These are phyloP conservation scores for Peromyscus attwateri DNA, from an alignment of 2,797 vertebrate genomes.

Conservation along the genomic window DNA sequence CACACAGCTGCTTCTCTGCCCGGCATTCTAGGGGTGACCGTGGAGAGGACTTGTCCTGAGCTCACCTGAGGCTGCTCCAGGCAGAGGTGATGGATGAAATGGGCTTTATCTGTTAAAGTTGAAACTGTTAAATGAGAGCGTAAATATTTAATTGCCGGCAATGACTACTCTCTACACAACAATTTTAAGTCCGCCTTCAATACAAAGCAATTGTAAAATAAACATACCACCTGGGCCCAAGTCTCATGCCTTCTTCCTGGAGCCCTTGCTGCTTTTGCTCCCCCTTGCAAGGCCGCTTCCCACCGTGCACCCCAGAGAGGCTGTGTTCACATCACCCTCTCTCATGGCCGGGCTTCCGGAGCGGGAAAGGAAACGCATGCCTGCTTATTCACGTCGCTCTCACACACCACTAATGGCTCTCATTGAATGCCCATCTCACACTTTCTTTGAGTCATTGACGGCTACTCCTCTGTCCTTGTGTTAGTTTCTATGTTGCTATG, in stretches of 20 bases:
- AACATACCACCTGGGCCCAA: fast-evolving
- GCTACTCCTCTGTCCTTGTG: background rate
- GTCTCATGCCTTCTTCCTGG: fast-evolving
- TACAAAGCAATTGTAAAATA: background rate
- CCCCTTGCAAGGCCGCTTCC: background rate
- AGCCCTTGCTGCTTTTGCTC: background rate
- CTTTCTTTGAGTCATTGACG: background rate
- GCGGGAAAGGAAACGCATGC: background rate
- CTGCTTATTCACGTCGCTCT: background rate
- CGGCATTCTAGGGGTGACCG: background rate
- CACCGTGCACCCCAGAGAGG: background rate
- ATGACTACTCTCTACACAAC: background rate
- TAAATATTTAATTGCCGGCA: background rate
- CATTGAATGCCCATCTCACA: background rate
- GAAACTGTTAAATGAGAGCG: background rate
- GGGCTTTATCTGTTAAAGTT: background rate
- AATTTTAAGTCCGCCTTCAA: constrained; percentile 6
- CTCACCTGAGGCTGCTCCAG: background rate
- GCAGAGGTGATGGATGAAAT: background rate
- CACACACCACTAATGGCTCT: fast-evolving
- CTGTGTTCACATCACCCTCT: too few species aligned
- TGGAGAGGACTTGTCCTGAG: fast-evolving
- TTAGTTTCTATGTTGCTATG: background rate
- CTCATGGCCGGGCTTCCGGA: fast-evolving
- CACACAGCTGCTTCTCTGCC: background rate